Evolutionary conservation across 2,113 vertebrate species (phyloP).

Genomic region (Stigmatopora argus): DNA sequence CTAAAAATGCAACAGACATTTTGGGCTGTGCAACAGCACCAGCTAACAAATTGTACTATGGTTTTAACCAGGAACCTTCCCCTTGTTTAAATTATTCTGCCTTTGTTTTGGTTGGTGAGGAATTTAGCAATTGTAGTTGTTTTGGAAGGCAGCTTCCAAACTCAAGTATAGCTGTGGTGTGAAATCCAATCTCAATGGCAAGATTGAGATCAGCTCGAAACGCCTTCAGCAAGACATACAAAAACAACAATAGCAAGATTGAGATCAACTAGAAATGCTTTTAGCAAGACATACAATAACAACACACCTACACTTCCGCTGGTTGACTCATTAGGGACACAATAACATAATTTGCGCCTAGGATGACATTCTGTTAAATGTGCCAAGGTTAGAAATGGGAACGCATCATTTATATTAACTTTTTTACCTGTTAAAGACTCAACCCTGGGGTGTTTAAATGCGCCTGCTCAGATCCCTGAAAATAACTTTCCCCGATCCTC

Average conservation of each 20-base stretch:
- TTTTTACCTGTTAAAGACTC: conserved; percentile 56
- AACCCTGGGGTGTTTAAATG: conserved; percentile 52
- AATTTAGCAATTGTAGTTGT: neutral
- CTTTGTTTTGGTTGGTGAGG: neutral
- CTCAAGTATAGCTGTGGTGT: neutral
- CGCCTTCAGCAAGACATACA: too few relatives aligned
- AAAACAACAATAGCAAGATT: too few relatives aligned
- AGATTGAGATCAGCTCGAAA: too few relatives aligned
- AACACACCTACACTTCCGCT: neutral
- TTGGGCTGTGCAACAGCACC: neutral
- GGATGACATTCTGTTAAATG: conserved; percentile 50
- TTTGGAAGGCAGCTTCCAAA: neutral
- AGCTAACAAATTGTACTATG: too few relatives aligned
- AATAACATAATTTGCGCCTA: conserved; percentile 10
- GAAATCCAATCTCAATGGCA: neutral
- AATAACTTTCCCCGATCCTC: conserved; percentile 66
- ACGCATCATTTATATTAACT: conserved; percentile 35
- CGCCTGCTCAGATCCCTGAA: conserved; percentile 57
- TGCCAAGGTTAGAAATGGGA: conserved; percentile 9
- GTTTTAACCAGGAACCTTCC: neutral
- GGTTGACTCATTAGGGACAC: neutral
- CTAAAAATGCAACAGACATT: neutral
- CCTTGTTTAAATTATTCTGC: neutral
- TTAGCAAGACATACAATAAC: neutral
- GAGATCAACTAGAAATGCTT: too few relatives aligned